phyloP scores from a whole-genome alignment of 2,797 vertebrate species.

The Chiroxiphia lanceolata region DNA sequence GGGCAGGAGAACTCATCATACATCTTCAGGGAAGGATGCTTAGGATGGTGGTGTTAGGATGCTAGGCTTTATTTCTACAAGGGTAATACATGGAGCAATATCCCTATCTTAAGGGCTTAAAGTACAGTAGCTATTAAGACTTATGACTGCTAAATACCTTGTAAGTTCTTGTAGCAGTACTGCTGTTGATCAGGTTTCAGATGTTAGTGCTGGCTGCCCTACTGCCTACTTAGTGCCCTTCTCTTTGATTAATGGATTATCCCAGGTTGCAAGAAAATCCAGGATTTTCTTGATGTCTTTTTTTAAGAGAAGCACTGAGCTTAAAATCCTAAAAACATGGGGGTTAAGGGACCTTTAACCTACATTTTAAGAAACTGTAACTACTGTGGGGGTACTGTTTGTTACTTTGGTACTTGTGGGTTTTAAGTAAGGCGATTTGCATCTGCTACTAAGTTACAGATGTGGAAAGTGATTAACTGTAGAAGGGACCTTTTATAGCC shows the following conservation, averaged over 20 bases:
- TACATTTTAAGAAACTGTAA: neutral
- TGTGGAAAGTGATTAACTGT: neutral
- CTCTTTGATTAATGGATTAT: neutral
- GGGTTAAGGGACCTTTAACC: neutral
- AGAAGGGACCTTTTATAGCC: neutral
- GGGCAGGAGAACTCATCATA: neutral
- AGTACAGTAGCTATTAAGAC: neutral
- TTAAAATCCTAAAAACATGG: neutral
- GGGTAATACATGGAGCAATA: neutral
- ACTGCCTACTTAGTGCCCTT: neutral
- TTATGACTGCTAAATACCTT: constrained; percentile 1
- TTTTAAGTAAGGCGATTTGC: neutral
- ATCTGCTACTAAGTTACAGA: neutral
- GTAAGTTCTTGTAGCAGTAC: neutral
- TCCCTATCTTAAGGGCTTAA: neutral
- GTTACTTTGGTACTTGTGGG: neutral
- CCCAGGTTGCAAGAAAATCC: neutral
- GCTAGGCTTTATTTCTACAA: neutral
- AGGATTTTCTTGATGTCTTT: neutral
- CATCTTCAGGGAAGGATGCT: neutral
- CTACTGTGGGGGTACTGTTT: neutral
- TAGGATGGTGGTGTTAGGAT: neutral
- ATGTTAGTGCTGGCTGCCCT: neutral
- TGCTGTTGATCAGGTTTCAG: neutral
- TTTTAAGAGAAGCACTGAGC: neutral